These are phyloP conservation scores for Lamprologus tigripictilis DNA, from an alignment of 2,113 vertebrate species.

Conservation along the genomic window DNA sequence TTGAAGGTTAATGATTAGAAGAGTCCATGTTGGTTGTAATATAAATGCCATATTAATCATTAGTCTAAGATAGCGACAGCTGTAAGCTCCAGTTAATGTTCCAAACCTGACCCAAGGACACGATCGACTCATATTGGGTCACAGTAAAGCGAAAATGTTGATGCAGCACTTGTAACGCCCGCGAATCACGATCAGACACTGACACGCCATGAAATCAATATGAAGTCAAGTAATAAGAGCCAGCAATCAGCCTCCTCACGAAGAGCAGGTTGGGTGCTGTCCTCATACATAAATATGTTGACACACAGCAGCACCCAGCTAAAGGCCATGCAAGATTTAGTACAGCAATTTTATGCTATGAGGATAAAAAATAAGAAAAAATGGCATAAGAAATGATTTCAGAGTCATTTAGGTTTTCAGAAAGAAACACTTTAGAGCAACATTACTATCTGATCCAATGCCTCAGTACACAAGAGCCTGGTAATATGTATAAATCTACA, in stretches of 20 bases:
- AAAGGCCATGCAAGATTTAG: slow-evolving; percentile 35
- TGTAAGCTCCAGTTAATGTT: slow-evolving; percentile 14
- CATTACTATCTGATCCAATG: not conserved
- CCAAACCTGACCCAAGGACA: slow-evolving; percentile 29
- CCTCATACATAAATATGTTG: slow-evolving; percentile 24
- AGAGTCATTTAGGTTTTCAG: not conserved
- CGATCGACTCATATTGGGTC: not conserved
- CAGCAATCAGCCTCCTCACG: slow-evolving; percentile 20
- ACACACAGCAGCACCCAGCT: slow-evolving; percentile 17
- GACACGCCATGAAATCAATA: slow-evolving; percentile 57
- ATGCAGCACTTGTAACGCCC: slow-evolving; percentile 35
- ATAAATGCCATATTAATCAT: not conserved
- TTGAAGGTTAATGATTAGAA: not conserved
- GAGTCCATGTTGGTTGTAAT: not conserved
- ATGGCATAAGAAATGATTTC: not conserved
- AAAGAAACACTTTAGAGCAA: not conserved
- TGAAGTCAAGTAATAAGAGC: slow-evolving; percentile 31
- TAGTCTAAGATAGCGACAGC: slow-evolving; percentile 1
- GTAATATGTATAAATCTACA: not conserved
- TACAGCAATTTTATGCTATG: not conserved
- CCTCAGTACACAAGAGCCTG: not conserved
- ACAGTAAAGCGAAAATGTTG: slow-evolving; percentile 33
- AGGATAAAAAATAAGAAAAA: not conserved
- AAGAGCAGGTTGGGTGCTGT: slow-evolving; percentile 12
- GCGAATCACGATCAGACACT: slow-evolving; percentile 27